Conservation (phyloP, 2,797 vertebrate genomes). For the Acrocephalus scirpaceus region DNA sequence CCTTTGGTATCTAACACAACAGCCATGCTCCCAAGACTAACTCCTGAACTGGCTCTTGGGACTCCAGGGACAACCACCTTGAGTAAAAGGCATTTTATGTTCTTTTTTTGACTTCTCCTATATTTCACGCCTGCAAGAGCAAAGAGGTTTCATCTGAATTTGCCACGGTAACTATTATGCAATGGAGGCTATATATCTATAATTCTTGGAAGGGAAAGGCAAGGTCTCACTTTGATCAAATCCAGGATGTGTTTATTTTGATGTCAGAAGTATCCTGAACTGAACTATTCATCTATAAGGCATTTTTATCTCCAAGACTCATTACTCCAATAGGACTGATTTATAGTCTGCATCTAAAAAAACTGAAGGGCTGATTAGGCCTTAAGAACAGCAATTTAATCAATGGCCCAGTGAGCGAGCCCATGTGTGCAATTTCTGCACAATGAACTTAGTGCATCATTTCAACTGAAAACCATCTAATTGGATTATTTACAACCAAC, state of each 20-base stretch:
- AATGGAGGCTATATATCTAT: not conserved
- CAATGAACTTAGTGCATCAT: not conserved
- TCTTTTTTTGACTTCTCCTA: not conserved
- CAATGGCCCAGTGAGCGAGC: not conserved
- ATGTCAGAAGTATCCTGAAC: not conserved
- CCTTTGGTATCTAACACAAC: not conserved
- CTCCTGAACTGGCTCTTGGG: not conserved
- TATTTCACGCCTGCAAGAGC: not conserved
- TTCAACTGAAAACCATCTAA: not conserved
- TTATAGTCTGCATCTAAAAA: not conserved
- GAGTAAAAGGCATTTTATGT: not conserved
- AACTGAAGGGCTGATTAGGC: not conserved
- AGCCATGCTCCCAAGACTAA: not conserved
- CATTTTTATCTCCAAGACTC: not conserved
- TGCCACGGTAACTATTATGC: rapidly evolving
- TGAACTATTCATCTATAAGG: not conserved
- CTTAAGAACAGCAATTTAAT: slow-evolving; percentile 17
- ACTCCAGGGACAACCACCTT: not conserved
- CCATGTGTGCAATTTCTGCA: not conserved
- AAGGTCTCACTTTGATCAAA: not conserved
- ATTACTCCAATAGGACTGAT: not conserved
- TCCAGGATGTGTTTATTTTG: not conserved
- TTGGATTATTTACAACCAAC: slow-evolving; percentile 14
- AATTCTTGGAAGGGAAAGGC: not conserved
- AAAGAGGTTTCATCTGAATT: not conserved